These are phyloP conservation scores for Syngnathoides biaculeatus DNA, from an alignment of 2,113 vertebrate species.

Conservation along the genomic window DNA sequence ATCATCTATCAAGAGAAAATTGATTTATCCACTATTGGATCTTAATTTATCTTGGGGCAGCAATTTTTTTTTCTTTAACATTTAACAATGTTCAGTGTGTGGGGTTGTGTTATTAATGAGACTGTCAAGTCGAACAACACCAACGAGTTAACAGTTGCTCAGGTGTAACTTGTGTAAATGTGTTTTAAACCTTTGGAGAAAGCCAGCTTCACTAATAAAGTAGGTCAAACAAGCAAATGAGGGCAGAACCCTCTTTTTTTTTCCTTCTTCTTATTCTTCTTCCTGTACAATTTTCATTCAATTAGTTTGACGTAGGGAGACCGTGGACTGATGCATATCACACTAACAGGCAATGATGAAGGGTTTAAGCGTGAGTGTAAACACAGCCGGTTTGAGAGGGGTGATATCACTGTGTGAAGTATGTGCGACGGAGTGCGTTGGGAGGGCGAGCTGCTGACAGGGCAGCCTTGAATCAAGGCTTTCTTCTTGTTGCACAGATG, in stretches of 20 bases:
- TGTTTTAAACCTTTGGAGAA: background rate
- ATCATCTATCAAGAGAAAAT: background rate
- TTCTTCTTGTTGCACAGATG: slow-evolving; percentile 12
- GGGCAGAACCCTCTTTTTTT: slow-evolving; percentile 5
- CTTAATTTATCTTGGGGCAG: background rate
- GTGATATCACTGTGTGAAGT: slow-evolving; percentile 19
- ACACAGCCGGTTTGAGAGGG: slow-evolving; percentile 18
- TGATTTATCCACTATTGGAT: slow-evolving; percentile 21
- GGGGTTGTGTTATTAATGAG: slow-evolving; percentile 1
- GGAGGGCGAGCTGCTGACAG: slow-evolving; percentile 18
- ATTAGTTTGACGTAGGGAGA: slow-evolving; percentile 11
- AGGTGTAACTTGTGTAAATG: background rate
- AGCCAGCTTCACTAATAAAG: background rate
- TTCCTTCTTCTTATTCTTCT: background rate
- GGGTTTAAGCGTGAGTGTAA: slow-evolving; percentile 10
- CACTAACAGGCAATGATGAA: slow-evolving; percentile 6
- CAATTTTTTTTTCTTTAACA: background rate
- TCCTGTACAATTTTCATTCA: background rate
- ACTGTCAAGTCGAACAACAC: background rate
- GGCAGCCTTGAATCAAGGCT: slow-evolving; percentile 3
- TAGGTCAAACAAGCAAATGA: slow-evolving; percentile 10
- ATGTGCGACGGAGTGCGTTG: slow-evolving; percentile 26
- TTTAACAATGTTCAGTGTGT: background rate
- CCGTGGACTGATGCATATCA: background rate
- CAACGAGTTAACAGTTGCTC: background rate